These are phyloP conservation scores for Busseola fusca DNA, from an alignment of 2,888 invertebrate species.

Conservation along the genomic window DNA sequence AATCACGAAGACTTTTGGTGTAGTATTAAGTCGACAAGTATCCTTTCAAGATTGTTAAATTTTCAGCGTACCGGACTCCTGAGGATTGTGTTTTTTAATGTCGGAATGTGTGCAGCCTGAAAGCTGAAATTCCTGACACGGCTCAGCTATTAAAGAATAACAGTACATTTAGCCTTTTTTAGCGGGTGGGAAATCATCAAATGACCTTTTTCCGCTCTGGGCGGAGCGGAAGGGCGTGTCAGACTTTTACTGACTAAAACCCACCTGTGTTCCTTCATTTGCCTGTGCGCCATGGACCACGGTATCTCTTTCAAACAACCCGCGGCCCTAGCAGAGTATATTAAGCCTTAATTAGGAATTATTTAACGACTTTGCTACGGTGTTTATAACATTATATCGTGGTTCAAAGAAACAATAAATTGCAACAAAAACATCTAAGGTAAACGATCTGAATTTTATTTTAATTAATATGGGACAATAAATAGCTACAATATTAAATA, in stretches of 20 bases:
- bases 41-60: neutral
- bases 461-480: too few relatives aligned
- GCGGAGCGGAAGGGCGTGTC: too few relatives aligned
- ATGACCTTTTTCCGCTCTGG: too few relatives aligned
- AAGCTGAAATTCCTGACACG: neutral
- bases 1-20: conserved; percentile 5
- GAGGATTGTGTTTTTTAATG: conserved; percentile 9
- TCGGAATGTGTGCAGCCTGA: neutral
- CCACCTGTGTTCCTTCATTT: too few relatives aligned
- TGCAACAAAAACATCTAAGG: neutral
- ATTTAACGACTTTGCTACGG: neutral
- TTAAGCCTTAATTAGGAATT: too few relatives aligned
- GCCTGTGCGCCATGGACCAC: too few relatives aligned
- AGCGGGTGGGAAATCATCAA: too few relatives aligned
- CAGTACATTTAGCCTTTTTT: neutral
- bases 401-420: neutral
- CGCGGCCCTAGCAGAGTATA: too few relatives aligned
- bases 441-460: too few relatives aligned
- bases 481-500: too few relatives aligned
- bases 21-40: conserved; percentile 8
- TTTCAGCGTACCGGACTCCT: neutral
- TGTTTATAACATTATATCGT: neutral
- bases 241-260: too few relatives aligned
- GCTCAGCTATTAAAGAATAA: neutral
- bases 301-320: too few relatives aligned